Evolutionary conservation across 2,888 invertebrate genomes (phyloP), one percentile per base, ranked within the genome.

Genomic region (Copidosoma aretas): DNA sequence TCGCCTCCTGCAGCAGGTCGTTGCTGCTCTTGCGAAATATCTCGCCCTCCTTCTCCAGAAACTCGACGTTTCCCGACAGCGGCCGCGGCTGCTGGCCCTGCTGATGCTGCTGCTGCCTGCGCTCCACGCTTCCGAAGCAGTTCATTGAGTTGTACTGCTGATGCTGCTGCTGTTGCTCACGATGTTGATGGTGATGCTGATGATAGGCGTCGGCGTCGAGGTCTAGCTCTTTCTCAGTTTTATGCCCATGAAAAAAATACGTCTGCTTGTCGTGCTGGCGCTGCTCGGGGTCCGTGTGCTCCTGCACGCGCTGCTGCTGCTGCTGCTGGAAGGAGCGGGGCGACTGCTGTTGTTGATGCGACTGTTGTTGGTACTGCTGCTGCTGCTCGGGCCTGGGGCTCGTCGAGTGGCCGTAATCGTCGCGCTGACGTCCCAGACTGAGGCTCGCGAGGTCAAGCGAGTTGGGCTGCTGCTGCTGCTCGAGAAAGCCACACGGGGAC

Each of bases 171-270:
- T 21, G 19, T 12, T 52, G 52, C 52, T 21, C 1, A 19, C 3
- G n/a, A 70, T 43, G 52, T 52, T 53, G 57, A 25, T 21, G 46
- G 64, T 21, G 41, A 21, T 8, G 51, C n/a, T 21, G 19, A 17
- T 52, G 52, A 15, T 21, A 8, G 8, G 3, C 3, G 32, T 32
- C 8, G 32, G 3, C 1, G 4, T 75, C 75, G 64, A 74, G 75
- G 74, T 79, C 78, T 78, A 79, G 70, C 63, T 80, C 77, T 77
- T 80, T 79, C 78, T 79, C 77, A 77, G 78, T 76, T 79, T 80
- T 80, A 78, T 80, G 79, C 77, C 78, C 80, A 79, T 79, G 80
- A 80, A 81, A 81, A 79, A 80, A 80, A 80, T 80, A 80, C 71
- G 78, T 79, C 76, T 79, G 80, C 51, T 81, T 79, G 70, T 81